phyloP scores from a whole-genome alignment of 2,797 vertebrate genomes.

The Sebastes hopkinsi region DNA sequence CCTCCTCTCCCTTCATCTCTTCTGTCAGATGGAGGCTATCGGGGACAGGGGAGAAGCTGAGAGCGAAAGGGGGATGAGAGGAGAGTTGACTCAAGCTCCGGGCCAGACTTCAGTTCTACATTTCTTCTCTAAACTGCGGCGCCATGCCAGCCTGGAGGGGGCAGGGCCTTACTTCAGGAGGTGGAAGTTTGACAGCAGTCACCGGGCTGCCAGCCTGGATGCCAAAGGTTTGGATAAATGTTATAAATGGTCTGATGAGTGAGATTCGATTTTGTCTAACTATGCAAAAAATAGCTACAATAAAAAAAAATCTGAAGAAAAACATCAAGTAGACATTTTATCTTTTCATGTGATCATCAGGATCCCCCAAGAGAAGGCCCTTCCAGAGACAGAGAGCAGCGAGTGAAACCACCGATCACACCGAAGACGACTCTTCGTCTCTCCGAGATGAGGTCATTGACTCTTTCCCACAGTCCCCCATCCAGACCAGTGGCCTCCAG shows the following conservation, averaged over 20 bases:
- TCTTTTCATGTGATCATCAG: conserved; percentile 63
- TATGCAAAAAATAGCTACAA: background rate
- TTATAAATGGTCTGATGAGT: background rate
- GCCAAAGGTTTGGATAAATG: conserved; percentile 86
- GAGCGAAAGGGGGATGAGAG: conserved; percentile 58
- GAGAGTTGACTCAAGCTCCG: conserved; percentile 43
- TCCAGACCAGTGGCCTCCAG: conserved; percentile 77
- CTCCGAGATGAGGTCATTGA: conserved; percentile 75
- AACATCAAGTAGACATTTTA: background rate
- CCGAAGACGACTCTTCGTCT: conserved; percentile 81
- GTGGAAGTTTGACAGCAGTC: conserved; percentile 93
- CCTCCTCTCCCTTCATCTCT: conserved; percentile 30
- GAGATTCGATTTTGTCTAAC: background rate
- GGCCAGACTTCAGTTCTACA: conserved; percentile 87
- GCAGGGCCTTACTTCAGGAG: conserved; percentile 94
- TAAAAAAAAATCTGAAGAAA: background rate
- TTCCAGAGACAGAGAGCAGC: conserved; percentile 96
- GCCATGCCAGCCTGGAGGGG: conserved; percentile 94
- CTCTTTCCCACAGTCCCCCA: conserved; percentile 80
- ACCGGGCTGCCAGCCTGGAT: conserved; percentile 93
- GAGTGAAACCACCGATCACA: conserved; percentile 93
- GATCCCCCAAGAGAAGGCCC: conserved; percentile 91
- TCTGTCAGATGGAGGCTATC: conserved; percentile 76
- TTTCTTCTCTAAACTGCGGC: conserved; percentile 91
- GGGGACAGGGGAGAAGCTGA: conserved; percentile 56